These are phyloP conservation scores for Invenusta paracnida DNA, from an alignment of 2,888 invertebrate genomes.

Conservation along the genomic window DNA sequence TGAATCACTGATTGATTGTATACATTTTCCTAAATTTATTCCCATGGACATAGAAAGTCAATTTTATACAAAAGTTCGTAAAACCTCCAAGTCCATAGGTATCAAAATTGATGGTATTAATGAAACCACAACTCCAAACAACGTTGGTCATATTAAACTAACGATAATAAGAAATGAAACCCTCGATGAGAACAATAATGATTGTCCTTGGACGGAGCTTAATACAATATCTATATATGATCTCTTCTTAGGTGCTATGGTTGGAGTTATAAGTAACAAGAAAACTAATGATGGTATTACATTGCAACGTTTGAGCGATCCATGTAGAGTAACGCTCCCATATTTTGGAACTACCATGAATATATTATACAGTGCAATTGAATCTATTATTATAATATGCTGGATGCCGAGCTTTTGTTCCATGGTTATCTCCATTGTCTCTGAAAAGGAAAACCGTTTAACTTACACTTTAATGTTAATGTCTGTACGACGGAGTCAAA, in stretches of 20 bases:
- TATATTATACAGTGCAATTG: background rate
- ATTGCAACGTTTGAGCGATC: background rate
- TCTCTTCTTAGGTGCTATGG: background rate
- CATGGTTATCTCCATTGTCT: background rate
- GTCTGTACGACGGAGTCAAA: background rate
- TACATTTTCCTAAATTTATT: background rate
- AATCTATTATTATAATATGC: background rate
- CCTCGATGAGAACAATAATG: background rate
- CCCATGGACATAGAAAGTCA: background rate
- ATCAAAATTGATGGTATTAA: background rate
- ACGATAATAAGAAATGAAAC: background rate
- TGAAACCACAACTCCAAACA: background rate
- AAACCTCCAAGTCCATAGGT: background rate
- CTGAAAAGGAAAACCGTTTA: background rate
- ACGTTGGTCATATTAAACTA: background rate
- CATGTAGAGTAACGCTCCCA: background rate
- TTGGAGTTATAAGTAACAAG: background rate
- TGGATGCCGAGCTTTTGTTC: constrained; percentile 4
- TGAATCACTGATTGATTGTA: background rate
- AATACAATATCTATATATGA: background rate
- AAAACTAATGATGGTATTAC: background rate
- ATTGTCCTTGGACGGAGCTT: background rate
- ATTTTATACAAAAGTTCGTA: background rate
- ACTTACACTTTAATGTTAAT: background rate
- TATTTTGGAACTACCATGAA: background rate